Evolutionary conservation across 2,888 invertebrate species (phyloP), one percentile per base, ranked within the genome.

Genomic region (Nephrotoma guestfalica): DNA sequence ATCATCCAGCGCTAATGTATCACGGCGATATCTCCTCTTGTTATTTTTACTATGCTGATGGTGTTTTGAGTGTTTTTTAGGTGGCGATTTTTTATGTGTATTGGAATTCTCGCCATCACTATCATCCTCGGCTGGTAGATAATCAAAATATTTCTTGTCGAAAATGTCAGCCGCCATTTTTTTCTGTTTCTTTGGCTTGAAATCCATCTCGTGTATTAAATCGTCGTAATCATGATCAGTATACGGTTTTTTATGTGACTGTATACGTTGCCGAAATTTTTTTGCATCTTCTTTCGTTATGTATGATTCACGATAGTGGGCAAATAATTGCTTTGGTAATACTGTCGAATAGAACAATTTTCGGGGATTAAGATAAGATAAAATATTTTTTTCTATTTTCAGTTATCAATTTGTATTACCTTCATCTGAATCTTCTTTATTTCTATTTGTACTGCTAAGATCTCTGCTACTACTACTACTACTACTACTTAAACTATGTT

Each of bases 111-210:
- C 41, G 6, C 42, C 40, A 1, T 85, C 85, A 4, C 11, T 15
- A 42, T 87, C 87, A 41, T 88, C 87, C 86, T 88, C 89, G 86
- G 87, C 86, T 41, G 88, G 88, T 86, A 88, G 87, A 88, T 88
- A 88, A 87, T 89, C 89, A 87, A 88, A 89, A 87, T 88, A 88
- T 87, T 88, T 88, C 87, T 88, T 88, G 42, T 88, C 88, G 84
- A 86, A 87, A 57, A 87, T 84, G 5, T 84, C 84, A 18, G 41
- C 2, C 7, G 41, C 41, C 2, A 42, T 41, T 84, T 86, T 41
- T 41, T 86, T 86, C n/a, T 30, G 85, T 57, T 86, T 87, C 15
- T 84, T 85, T 87, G 86, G 86, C 40, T 87, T 51, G 15, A 86
- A 42, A 47, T 87, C 86, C 45, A 87, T 86, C 5, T 87, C 87